These are phyloP conservation scores for Eupithecia subumbrata DNA, from an alignment of 2,888 invertebrate genomes.

Conservation along the genomic window DNA sequence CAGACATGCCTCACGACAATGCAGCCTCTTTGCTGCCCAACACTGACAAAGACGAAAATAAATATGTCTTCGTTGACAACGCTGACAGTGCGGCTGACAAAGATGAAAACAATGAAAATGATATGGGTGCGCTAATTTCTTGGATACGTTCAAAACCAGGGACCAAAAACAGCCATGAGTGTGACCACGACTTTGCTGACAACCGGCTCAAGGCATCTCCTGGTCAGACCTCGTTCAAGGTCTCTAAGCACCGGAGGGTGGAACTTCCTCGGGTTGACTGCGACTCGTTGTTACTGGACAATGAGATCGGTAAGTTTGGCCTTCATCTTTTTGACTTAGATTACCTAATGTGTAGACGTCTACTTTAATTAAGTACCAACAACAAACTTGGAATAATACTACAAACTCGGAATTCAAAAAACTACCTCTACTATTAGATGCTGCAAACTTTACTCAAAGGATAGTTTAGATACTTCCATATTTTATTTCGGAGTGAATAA, in stretches of 20 bases:
- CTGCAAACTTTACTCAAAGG: not conserved
- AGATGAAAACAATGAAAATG: constrained; percentile 69
- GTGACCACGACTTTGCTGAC: constrained; percentile 75
- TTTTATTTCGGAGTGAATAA: not conserved
- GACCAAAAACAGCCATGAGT: constrained; percentile 67
- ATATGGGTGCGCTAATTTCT: constrained; percentile 75
- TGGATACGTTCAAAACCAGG: constrained; percentile 61
- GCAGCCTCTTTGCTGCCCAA: constrained; percentile 66
- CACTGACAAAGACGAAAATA: constrained; percentile 72
- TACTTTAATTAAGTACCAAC: not conserved
- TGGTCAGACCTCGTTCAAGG: constrained; percentile 82
- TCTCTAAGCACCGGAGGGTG: constrained; percentile 85
- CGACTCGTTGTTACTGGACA: constrained; percentile 69
- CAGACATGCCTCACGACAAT: constrained; percentile 73
- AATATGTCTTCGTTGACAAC: constrained; percentile 72
- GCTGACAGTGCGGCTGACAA: constrained; percentile 71
- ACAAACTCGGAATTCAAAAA: not conserved
- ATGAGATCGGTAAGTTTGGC: constrained; percentile 69
- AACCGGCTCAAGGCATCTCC: constrained; percentile 75
- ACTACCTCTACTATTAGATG: not conserved
- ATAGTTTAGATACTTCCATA: not conserved
- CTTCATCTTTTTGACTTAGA: not conserved
- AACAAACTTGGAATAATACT: too few species aligned
- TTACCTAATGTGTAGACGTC: not conserved
- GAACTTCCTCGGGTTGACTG: constrained; percentile 81